These are phyloP conservation scores for Gymnoscopelus braueri DNA, from an alignment of 2,797 vertebrate genomes.

Conservation along the genomic window DNA sequence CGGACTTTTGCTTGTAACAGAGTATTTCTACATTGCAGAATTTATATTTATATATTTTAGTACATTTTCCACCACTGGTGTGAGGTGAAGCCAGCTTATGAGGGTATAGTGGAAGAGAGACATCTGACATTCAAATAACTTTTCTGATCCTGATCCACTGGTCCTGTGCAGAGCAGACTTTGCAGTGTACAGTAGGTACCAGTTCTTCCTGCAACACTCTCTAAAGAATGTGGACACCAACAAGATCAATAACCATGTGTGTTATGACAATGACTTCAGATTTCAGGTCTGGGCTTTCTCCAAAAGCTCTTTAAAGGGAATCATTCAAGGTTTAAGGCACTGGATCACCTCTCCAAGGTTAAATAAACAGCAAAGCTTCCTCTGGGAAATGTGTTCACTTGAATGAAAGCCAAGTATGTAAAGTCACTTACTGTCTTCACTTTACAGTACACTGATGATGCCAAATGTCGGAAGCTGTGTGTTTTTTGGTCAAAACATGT, in stretches of 20 bases:
- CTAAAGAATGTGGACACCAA: background rate
- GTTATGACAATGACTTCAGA: slow-evolving; percentile 36
- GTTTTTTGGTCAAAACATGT: background rate
- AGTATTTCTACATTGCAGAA: too few species aligned
- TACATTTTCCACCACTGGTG: too few species aligned
- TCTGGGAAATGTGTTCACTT: slow-evolving; percentile 37
- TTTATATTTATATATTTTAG: too few species aligned
- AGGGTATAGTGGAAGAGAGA: background rate
- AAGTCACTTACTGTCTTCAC: background rate
- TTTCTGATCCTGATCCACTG: background rate
- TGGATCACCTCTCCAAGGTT: slow-evolving; percentile 1
- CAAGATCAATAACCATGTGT: background rate
- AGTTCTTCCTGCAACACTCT: background rate
- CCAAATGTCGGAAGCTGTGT: too few species aligned
- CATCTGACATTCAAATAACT: too few species aligned
- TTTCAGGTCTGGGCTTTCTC: slow-evolving; percentile 34
- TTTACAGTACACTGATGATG: background rate
- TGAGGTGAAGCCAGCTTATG: background rate
- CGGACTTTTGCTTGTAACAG: too few species aligned
- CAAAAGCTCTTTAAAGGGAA: slow-evolving; percentile 1
- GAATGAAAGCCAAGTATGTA: background rate
- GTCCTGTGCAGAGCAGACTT: slow-evolving; percentile 6
- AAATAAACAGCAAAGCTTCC: slow-evolving; percentile 29
- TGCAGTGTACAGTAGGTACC: background rate
- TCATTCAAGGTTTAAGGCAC: slow-evolving; percentile 2